A percentile compares a stretch with the other conserved stretches of the same genome.
phyloP scores from a whole-genome alignment of 1,140 invertebrate species.

The Drosophila kepulauana region DNA sequence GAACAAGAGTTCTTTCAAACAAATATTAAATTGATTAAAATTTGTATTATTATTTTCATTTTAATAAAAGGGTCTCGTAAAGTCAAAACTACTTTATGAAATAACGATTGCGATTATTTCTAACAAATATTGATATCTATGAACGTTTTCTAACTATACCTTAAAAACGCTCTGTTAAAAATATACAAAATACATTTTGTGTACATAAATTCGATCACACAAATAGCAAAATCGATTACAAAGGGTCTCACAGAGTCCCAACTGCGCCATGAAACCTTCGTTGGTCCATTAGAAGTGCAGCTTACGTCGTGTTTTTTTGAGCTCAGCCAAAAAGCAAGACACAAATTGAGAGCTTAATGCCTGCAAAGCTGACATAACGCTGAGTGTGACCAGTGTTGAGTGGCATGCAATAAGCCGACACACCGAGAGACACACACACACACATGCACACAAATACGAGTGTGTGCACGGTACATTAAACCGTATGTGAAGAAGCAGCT shows the following conservation, averaged over 20 bases:
- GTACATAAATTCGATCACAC: too few species aligned
- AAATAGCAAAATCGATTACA: neutral
- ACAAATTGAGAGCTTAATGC: neutral
- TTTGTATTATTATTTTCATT: too few species aligned
- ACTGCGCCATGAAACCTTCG: neutral
- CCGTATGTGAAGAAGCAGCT: neutral
- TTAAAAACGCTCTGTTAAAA: too few species aligned
- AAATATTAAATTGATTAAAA: too few species aligned
- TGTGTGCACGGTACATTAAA: neutral
- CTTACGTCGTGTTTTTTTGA: neutral
- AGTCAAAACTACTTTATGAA: too few species aligned
- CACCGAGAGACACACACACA: slow-evolving; percentile 1
- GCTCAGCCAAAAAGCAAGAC: slow-evolving; percentile 2
- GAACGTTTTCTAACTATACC: too few species aligned
- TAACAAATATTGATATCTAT: too few species aligned
- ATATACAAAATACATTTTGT: too few species aligned
- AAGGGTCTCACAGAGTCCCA: neutral
- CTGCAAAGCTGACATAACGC: slow-evolving; percentile 1
- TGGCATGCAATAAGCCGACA: neutral
- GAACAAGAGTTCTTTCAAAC: too few species aligned
- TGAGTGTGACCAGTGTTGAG: slow-evolving; percentile 13
- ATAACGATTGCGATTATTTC: too few species aligned
- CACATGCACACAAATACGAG: neutral
- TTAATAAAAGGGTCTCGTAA: too few species aligned
- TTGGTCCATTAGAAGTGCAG: neutral